Evolutionary conservation across 2,888 invertebrate species (phyloP), one percentile per base, ranked within the genome.

Genomic region (Nowickia ferox): DNA sequence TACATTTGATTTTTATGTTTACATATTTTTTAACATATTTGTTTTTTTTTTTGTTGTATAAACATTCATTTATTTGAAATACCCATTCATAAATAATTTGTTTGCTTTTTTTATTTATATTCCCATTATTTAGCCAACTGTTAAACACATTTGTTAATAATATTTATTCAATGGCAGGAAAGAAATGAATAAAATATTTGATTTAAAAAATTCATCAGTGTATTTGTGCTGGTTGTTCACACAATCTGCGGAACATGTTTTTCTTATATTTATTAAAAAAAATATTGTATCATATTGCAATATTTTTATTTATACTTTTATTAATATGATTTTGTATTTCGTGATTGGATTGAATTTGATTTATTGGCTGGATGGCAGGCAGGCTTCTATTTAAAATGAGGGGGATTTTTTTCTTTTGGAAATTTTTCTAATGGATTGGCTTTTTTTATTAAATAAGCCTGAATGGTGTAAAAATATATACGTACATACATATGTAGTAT

Each of bases 71-170:
- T 63, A 63, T 75, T 75, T 40, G 2, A 46, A n/a, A 38, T 65
- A 59, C 17, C n/a, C 40, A 55, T 57, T 13, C 48, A 66, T 17
- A 55, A 44, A 55, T 55, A 57, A 17, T 66, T 66, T 77, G n/a
- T 76, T 13, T 22, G 40, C 9, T 22, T 9, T 55, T 13, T 61
- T 38, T 42, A 30, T 61, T 51, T 5, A n/a, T 19, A 59, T 15
- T 44, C 38, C 1, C 30, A 68, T 61, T 78, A 69, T 65, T 65
- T 61, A 57, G 48, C 59, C 40, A 59, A 59, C 77, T 59, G 57
- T 77, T 66, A 59, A 48, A 48, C 68, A 78, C 42, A 78, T 59
- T 69, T 51, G 68, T 69, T 69, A 78, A 69, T 44, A 59, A 51
- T 61, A 69, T 78, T 69, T 78, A 61, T 78, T 68, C 40, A 57